These are phyloP conservation scores for Seriola dumerili DNA, from an alignment of 2,113 vertebrate genomes.

Conservation along the genomic window DNA sequence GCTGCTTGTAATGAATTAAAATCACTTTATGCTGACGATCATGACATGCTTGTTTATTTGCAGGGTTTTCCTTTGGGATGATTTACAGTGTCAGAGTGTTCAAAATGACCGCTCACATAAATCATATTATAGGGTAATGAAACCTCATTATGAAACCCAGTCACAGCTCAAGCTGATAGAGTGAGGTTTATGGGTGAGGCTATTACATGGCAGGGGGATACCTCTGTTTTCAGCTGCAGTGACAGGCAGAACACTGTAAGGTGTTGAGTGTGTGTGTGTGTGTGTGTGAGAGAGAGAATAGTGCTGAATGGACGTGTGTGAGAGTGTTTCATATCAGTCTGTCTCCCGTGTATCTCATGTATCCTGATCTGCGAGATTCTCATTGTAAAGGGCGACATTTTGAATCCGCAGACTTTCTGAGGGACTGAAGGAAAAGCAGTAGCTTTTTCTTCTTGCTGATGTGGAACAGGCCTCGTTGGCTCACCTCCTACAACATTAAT, in stretches of 20 bases:
- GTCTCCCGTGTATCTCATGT: neutral
- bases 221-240: slow-evolving; percentile 24
- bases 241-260: slow-evolving; percentile 1
- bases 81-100: slow-evolving; percentile 65
- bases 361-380: slow-evolving; percentile 40
- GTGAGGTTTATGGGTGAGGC: slow-evolving; percentile 37
- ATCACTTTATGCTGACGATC: slow-evolving; percentile 58
- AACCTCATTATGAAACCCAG: slow-evolving; percentile 52
- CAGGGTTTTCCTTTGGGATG: slow-evolving; percentile 49
- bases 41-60: slow-evolving; percentile 56
- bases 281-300: too few species aligned
- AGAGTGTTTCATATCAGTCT: neutral
- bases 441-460: slow-evolving; percentile 79
- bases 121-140: slow-evolving; percentile 62
- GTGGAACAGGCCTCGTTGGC: slow-evolving; percentile 75
- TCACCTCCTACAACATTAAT: slow-evolving; percentile 85
- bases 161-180: slow-evolving; percentile 53
- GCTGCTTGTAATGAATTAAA: slow-evolving; percentile 52
- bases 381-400: slow-evolving; percentile 19
- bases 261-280: neutral
- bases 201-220: slow-evolving; percentile 22
- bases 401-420: slow-evolving; percentile 39
- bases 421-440: slow-evolving; percentile 33
- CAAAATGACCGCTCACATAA: slow-evolving; percentile 55
- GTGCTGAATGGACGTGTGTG: neutral